Base-by-base conservation (phyloP, 2,888 invertebrate genomes). In the Pachliopta kotzebuea region DNA sequence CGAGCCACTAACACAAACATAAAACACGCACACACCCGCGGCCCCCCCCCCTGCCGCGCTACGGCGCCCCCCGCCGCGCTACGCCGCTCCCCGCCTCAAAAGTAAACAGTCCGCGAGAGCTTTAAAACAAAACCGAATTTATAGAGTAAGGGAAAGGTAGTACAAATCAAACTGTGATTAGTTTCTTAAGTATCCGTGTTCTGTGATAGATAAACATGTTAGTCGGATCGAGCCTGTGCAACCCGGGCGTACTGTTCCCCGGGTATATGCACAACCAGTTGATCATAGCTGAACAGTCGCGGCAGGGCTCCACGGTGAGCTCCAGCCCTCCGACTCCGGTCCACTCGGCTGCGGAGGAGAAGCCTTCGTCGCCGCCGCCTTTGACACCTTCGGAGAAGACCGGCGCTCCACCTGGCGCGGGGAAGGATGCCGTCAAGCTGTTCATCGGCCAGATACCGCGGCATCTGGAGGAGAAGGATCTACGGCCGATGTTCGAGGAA, bases 381-480 rank as follows among this genome's bases (percentile, higher is more conserved):
- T 68, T 81, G 70, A 88, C 90, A 29, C 87, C 88, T 18, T 89
- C 93, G 8, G 90, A 90, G 75, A 77, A 83, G 8, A 83, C 90
- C 58, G 84, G 88, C 52, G 81, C 92, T n/a, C 91, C 91, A 0
- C 90, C 90, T 7, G 85, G 88, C 62, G 85, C 92, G 65, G 85
- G 91, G 54, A 92, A 92, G 69, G 93, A 93, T 70, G 94, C 94
- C 62, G 93, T 98, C 71, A 98, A 98, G 86, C 93, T 98, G 66
- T 98, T 98, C 87, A 96, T 98, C 63, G 98, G 98, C 21, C 97
- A 98, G 88, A 98, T 98, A 73, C 98, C 98, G 24, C 92, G 98
- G 65, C 97, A 97, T 82, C 88, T 98, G 66, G 96, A 96, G 79
- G 98, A 98, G 81, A 95, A 96, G 65, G 96, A 97, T 78, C 92